These are phyloP conservation scores for Stegastes partitus DNA, from an alignment of 2,113 vertebrate genomes.

Conservation along the genomic window DNA sequence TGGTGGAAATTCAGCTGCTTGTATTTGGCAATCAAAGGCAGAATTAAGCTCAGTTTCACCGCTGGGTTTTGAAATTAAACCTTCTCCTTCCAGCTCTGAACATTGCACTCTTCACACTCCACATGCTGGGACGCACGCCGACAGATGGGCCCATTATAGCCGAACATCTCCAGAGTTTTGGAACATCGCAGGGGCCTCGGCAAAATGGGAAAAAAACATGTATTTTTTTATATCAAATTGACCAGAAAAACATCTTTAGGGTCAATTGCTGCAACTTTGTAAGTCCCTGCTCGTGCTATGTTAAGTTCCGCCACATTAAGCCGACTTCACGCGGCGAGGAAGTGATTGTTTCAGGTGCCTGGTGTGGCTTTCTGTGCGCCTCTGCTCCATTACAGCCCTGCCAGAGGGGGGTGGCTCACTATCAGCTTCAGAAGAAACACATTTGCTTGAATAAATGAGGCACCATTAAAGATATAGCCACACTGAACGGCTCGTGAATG, in stretches of 20 bases:
- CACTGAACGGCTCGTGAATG: background rate
- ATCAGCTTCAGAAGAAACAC: background rate
- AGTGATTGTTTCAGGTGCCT: conserved; percentile 64
- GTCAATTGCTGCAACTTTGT: conserved; percentile 1
- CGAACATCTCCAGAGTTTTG: conserved; percentile 27
- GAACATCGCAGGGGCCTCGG: background rate
- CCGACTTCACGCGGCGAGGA: conserved; percentile 26
- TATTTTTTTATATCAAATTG: background rate
- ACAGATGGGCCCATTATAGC: conserved; percentile 40
- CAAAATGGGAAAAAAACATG: conserved; percentile 12
- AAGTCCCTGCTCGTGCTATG: conserved; percentile 25
- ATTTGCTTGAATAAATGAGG: too few species aligned
- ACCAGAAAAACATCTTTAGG: conserved; percentile 3
- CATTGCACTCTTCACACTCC: conserved; percentile 16
- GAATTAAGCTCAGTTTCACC: background rate
- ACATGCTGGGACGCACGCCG: conserved; percentile 8
- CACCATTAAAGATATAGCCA: too few species aligned
- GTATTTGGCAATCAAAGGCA: background rate
- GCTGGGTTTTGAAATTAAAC: conserved; percentile 13
- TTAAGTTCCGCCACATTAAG: background rate
- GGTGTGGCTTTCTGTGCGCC: conserved; percentile 11
- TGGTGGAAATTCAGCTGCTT: conserved; percentile 13
- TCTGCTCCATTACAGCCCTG: background rate
- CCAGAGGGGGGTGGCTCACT: background rate
- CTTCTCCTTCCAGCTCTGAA: conserved; percentile 26